Evolutionary conservation across 2,888 invertebrate genomes (phyloP).

Genomic region (Polyommatus iphigenia): DNA sequence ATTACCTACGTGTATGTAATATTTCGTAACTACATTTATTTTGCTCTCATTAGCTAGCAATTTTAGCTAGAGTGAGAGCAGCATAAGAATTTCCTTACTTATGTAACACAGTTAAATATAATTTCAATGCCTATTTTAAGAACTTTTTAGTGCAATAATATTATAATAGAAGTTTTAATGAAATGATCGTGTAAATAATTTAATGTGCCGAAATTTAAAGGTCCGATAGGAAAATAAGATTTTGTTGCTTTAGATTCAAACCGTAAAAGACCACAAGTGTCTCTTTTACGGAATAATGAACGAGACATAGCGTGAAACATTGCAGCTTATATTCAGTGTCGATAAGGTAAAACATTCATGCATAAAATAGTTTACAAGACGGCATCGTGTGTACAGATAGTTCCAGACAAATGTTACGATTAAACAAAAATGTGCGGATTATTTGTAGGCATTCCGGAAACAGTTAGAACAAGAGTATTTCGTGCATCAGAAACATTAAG

Average conservation of each 20-base stretch:
- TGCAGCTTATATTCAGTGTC: neutral
- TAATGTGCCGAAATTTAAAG: neutral
- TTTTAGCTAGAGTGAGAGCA: neutral
- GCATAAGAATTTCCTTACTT: neutral
- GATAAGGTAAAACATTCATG: constrained; percentile 52
- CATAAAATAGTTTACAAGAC: constrained; percentile 48
- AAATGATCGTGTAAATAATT: neutral
- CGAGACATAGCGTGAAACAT: neutral
- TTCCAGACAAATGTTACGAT: constrained; percentile 43
- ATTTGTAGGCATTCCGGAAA: constrained; percentile 68
- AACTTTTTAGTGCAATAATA: neutral
- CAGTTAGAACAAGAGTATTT: constrained; percentile 63
- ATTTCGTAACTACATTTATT: neutral
- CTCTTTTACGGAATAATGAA: neutral
- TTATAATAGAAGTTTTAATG: neutral
- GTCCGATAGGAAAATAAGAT: neutral
- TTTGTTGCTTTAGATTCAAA: neutral
- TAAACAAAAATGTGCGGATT: constrained; percentile 59
- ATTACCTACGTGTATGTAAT: neutral
- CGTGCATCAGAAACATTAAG: constrained; percentile 57
- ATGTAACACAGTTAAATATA: neutral
- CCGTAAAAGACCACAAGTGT: neutral
- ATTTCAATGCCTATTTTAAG: neutral
- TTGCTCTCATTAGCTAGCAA: neutral
- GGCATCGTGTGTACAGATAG: constrained; percentile 43